Conservation (phyloP, 2,113 vertebrate genomes). For the Andinoacara biseriatus region DNA sequence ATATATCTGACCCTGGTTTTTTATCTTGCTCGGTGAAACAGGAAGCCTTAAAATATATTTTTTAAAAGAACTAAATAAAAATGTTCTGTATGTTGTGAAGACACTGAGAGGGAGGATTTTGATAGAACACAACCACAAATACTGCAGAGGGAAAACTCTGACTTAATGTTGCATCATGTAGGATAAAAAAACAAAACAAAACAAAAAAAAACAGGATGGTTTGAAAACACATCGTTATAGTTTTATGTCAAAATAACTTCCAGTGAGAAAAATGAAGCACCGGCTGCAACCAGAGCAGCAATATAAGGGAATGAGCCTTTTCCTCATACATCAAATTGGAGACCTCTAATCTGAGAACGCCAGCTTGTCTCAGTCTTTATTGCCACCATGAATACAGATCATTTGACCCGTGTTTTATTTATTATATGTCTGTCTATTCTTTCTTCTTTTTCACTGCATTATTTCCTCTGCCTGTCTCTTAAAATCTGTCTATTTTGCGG, state of each 20-base stretch:
- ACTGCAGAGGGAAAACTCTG: constrained; percentile 30
- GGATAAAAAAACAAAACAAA: not conserved
- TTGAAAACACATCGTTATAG: constrained; percentile 16
- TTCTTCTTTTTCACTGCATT: not conserved
- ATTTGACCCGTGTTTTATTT: constrained; percentile 8
- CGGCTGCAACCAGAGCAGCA: constrained; percentile 7
- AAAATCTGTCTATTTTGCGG: not conserved
- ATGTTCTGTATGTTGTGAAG: not conserved
- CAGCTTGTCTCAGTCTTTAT: constrained; percentile 14
- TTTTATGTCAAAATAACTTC: constrained; percentile 22
- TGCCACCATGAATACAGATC: not conserved
- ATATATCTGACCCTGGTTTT: not conserved
- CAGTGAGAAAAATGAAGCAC: constrained; percentile 12
- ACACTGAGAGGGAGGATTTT: not conserved
- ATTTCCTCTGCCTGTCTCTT: not conserved
- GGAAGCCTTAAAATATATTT: not conserved
- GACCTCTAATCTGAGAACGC: not conserved
- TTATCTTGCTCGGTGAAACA: not conserved
- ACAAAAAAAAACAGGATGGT: not conserved
- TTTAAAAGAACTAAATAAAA: not conserved
- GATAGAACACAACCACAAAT: constrained; percentile 27
- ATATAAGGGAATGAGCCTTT: not conserved
- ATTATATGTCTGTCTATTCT: not conserved
- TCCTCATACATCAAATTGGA: constrained; percentile 2
- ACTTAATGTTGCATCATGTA: constrained; percentile 60